phyloP scores from a whole-genome alignment of 2,797 vertebrate species.

The Scarus forsteni region DNA sequence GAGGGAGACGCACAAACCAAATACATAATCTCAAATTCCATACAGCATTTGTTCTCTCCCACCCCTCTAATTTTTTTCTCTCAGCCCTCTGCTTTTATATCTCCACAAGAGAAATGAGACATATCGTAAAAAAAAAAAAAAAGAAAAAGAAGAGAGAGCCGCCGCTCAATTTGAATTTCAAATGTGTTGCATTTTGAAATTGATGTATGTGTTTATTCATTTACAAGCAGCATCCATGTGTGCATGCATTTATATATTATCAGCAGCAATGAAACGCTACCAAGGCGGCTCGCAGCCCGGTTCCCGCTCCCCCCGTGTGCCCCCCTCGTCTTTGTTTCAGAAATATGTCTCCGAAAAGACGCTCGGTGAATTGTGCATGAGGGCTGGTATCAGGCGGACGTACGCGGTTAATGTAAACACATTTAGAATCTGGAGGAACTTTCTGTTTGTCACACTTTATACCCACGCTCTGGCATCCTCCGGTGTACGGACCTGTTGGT shows the following conservation, averaged over 20 bases:
- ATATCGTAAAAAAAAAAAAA: slow-evolving; percentile 66
- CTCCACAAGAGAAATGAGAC: slow-evolving; percentile 77
- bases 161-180: slow-evolving; percentile 78
- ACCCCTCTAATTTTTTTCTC: slow-evolving; percentile 66
- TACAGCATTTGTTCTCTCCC: slow-evolving; percentile 67
- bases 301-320: slow-evolving; percentile 15
- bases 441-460: slow-evolving; percentile 36
- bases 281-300: slow-evolving; percentile 29
- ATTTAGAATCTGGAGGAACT: slow-evolving; percentile 27
- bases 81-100: slow-evolving; percentile 66
- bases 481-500: slow-evolving; percentile 45
- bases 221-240: slow-evolving; percentile 77
- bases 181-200: slow-evolving; percentile 80
- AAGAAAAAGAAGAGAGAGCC: slow-evolving; percentile 4
- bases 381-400: slow-evolving; percentile 17
- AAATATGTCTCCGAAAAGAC: slow-evolving; percentile 36
- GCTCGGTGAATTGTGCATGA: slow-evolving; percentile 45
- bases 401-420: slow-evolving; percentile 33
- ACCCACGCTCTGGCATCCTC: not conserved
- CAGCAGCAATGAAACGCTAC: slow-evolving; percentile 67
- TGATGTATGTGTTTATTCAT: slow-evolving; percentile 84
- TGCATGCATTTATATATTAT: slow-evolving; percentile 76
- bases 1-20: slow-evolving; percentile 65
- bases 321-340: slow-evolving; percentile 22
- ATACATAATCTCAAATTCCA: slow-evolving; percentile 76